Conservation (phyloP, 2,888 invertebrate species). For the Harpalus rubripes region DNA sequence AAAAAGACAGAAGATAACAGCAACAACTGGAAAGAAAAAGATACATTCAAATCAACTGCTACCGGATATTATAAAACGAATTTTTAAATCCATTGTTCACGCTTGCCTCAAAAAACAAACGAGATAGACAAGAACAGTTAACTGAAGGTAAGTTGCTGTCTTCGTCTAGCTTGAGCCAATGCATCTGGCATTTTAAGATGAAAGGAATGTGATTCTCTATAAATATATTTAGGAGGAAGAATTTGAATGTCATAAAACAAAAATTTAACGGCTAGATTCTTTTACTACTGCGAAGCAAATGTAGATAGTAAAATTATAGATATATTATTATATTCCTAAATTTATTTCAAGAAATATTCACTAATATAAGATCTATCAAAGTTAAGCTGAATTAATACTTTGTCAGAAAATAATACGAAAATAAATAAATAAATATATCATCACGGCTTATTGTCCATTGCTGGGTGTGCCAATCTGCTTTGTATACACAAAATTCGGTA, state of each 20-base stretch:
- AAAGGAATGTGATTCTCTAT: conserved; percentile 23
- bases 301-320: too few species aligned
- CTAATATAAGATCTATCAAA: too few species aligned
- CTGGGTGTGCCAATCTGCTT: too few species aligned
- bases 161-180: neutral
- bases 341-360: too few species aligned
- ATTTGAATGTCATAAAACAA: conserved; percentile 7
- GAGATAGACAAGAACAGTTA: conserved; percentile 59
- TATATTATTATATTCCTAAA: too few species aligned
- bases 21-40: conserved; percentile 32
- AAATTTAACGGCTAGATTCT: neutral
- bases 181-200: conserved; percentile 19
- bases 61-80: conserved; percentile 67
- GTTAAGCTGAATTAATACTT: too few species aligned
- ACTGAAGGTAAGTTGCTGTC: neutral
- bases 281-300: neutral
- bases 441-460: too few species aligned
- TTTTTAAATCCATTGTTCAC: conserved; percentile 66
- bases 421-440: too few species aligned
- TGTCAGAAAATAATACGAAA: too few species aligned
- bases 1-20: conserved; percentile 50
- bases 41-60: conserved; percentile 59
- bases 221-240: neutral
- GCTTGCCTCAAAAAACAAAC: conserved; percentile 62
- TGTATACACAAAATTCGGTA: too few species aligned